These are phyloP conservation scores for Radopholus similis DNA, from an alignment of 1,140 invertebrate genomes.

Conservation along the genomic window DNA sequence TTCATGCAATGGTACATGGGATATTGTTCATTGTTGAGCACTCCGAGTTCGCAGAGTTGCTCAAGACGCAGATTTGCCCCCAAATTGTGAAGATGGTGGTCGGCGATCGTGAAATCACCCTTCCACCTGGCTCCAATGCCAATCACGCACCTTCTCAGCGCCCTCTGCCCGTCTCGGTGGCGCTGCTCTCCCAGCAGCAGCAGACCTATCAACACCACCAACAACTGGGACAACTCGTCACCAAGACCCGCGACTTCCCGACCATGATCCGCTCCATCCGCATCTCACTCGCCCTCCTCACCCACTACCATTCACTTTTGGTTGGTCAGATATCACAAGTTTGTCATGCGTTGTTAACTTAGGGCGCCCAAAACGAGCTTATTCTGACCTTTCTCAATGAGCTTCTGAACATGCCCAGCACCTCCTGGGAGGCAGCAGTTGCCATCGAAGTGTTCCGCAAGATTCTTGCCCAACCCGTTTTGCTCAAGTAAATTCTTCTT, in stretches of 20 bases:
- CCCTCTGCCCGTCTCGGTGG: slow-evolving; percentile 7
- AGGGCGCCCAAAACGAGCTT: slow-evolving; percentile 96
- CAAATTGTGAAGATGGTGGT: slow-evolving; percentile 95
- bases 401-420: slow-evolving; percentile 92
- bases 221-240: not conserved
- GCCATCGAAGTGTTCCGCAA: slow-evolving; percentile 92
- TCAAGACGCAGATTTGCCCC: slow-evolving; percentile 94
- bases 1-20: too few species aligned
- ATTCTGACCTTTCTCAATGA: slow-evolving; percentile 93
- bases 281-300: slow-evolving; percentile 85
- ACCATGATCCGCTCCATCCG: slow-evolving; percentile 88
- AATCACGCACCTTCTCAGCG: too few species aligned
- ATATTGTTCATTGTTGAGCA: slow-evolving; percentile 65
- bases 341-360: slow-evolving; percentile 45
- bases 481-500: slow-evolving; percentile 70
- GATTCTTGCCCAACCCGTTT: slow-evolving; percentile 79
- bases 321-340: slow-evolving; percentile 65
- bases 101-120: slow-evolving; percentile 73
- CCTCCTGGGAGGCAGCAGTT: slow-evolving; percentile 86
- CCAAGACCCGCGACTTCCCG: slow-evolving; percentile 70
- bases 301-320: slow-evolving; percentile 85
- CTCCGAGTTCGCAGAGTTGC: slow-evolving; percentile 83
- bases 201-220: slow-evolving; percentile 11
- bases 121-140: too few species aligned
- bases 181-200: slow-evolving; percentile 2